Evolutionary conservation across 2,113 vertebrate genomes (phyloP).

Genomic region (Chrysochloris asiatica): DNA sequence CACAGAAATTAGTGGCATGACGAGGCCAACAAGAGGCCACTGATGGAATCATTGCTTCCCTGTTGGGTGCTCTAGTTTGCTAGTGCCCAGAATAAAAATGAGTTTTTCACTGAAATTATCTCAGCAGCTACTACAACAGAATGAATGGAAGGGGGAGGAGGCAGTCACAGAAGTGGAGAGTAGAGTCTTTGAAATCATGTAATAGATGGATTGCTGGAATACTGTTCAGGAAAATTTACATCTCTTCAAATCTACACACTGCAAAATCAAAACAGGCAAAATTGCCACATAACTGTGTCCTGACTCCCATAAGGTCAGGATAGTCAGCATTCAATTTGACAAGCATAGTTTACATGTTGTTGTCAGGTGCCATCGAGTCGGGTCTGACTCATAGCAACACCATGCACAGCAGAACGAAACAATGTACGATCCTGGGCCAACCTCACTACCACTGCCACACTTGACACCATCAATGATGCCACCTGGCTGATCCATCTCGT

Average conservation of each 20-base stretch:
- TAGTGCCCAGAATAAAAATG: constrained; percentile 25
- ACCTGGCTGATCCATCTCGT: no score
- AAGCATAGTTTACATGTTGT: not conserved
- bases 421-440: no score
- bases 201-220: not conserved
- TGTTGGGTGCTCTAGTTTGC: not conserved
- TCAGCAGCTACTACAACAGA: not conserved
- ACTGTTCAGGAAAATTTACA: constrained; percentile 1
- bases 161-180: not conserved
- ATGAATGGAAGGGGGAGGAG: not conserved
- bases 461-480: no score
- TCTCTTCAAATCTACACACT: constrained; percentile 47
- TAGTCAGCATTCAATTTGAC: not conserved
- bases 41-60: constrained; percentile 61
- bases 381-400: no score
- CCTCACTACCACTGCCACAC: no score
- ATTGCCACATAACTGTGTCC: not conserved
- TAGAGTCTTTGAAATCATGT: not conserved
- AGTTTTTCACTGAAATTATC: not conserved
- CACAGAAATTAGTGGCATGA: constrained; percentile 53
- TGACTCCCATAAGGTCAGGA: not conserved
- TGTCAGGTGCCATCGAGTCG: no score
- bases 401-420: no score
- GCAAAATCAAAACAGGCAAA: constrained; percentile 24
- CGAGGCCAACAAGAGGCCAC: constrained; percentile 54